Conservation (phyloP, 2,888 invertebrate genomes). For the Bhutanitis thaidina region DNA sequence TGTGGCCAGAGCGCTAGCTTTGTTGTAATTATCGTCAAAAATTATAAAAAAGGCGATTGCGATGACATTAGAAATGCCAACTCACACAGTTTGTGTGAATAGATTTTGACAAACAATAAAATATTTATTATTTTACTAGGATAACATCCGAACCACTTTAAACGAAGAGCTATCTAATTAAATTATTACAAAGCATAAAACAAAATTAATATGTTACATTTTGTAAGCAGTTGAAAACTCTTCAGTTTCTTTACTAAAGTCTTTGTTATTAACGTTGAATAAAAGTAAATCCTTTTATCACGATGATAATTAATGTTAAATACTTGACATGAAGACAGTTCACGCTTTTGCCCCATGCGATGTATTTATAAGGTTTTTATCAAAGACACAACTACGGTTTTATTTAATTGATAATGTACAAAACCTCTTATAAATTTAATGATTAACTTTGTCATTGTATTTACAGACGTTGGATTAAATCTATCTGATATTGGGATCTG, state of each 20-base stretch:
- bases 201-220: not conserved
- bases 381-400: not conserved
- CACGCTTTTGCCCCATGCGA: conserved; percentile 17
- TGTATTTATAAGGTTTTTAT: not conserved
- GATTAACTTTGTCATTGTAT: not conserved
- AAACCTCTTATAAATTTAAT: too few relatives aligned
- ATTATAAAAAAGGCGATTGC: too few relatives aligned
- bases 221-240: not conserved
- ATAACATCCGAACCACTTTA: too few relatives aligned
- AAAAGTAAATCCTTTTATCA: conserved; percentile 16
- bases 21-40: too few relatives aligned
- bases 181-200: not conserved
- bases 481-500: not conserved
- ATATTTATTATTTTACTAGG: too few relatives aligned
- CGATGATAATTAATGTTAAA: not conserved
- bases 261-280: not conserved
- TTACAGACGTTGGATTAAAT: not conserved
- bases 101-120: too few relatives aligned
- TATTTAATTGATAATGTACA: not conserved
- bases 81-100: too few relatives aligned
- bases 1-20: too few relatives aligned
- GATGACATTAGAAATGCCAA: too few relatives aligned
- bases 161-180: too few relatives aligned
- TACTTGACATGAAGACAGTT: conserved; percentile 6
- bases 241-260: not conserved